phyloP scores from a whole-genome alignment of 1,140 invertebrate genomes.

The Trissolcus basalis region DNA sequence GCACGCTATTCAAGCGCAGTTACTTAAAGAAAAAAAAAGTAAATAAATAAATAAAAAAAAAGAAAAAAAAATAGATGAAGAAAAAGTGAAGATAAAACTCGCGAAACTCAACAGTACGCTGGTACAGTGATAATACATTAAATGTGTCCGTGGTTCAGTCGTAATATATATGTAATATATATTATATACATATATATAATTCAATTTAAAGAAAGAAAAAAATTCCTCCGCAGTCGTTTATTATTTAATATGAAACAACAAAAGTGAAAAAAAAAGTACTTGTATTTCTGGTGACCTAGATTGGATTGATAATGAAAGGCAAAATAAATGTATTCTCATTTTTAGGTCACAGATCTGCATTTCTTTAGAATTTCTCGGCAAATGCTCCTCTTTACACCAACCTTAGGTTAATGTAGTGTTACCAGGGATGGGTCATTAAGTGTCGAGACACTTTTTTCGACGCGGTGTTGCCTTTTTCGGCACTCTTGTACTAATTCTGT shows the following conservation, averaged over 20 bases:
- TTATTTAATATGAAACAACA: constrained; percentile 73
- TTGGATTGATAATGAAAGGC: constrained; percentile 75
- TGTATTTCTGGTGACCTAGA: constrained; percentile 76
- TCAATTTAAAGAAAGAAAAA: constrained; percentile 55
- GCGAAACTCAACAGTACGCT: constrained; percentile 64
- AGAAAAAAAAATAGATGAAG: constrained; percentile 6
- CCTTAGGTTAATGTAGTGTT: constrained; percentile 58
- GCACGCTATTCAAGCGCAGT: constrained; percentile 64
- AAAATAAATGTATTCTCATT: constrained; percentile 84
- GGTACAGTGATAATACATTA: constrained; percentile 68
- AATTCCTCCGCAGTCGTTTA: constrained; percentile 74
- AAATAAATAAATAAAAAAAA: constrained; percentile 49
- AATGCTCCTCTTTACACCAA: constrained; percentile 63
- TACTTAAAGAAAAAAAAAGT: constrained; percentile 68
- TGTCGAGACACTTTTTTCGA: constrained; percentile 54
- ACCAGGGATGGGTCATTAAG: constrained; percentile 56
- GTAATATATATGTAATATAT: constrained; percentile 76
- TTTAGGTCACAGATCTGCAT: constrained; percentile 79
- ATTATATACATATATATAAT: constrained; percentile 70
- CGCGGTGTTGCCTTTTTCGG: constrained; percentile 53
- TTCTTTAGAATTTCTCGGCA: constrained; percentile 63
- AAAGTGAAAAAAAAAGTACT: constrained; percentile 71
- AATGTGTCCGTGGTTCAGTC: constrained; percentile 72
- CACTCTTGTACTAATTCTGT: constrained; percentile 49
- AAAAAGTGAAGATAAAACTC: constrained; percentile 53